A percentile compares a stretch with the other conserved stretches of the same genome.
These are phyloP conservation scores for Caligus rogercresseyi DNA, from an alignment of 1,140 invertebrate species.

Conservation along the genomic window DNA sequence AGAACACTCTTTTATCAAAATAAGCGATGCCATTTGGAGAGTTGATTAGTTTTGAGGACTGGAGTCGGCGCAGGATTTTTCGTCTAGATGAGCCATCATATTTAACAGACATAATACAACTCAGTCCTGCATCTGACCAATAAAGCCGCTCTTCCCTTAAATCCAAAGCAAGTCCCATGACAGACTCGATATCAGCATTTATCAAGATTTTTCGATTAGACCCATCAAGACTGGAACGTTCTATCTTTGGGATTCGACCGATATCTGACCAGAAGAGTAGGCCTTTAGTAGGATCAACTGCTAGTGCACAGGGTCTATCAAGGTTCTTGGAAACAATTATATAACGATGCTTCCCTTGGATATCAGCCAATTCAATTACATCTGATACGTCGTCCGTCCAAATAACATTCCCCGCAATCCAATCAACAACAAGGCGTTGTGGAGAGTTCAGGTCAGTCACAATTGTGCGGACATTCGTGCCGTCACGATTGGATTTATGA, in stretches of 20 bases:
- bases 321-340: constrained; percentile 33
- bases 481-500: constrained; percentile 53
- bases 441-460: constrained; percentile 35
- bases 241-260: constrained; percentile 33
- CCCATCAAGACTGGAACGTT: constrained; percentile 39
- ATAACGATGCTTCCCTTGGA: constrained; percentile 34
- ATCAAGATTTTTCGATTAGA: constrained; percentile 35
- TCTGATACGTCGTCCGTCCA: constrained; percentile 42
- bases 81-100: constrained; percentile 34
- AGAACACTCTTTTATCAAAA: constrained; percentile 21
- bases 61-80: constrained; percentile 22
- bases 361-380: constrained; percentile 37
- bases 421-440: constrained; percentile 33
- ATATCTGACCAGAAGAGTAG: constrained; percentile 44
- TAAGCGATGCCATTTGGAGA: not conserved
- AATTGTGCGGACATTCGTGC: constrained; percentile 43
- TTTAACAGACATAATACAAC: constrained; percentile 32
- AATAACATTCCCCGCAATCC: constrained; percentile 38
- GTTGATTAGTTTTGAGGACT: not conserved
- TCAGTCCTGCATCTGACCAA: constrained; percentile 35
- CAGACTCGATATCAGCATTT: constrained; percentile 32
- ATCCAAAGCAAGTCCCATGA: constrained; percentile 43
- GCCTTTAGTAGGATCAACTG: constrained; percentile 43
- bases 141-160: constrained; percentile 32
- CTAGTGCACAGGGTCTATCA: constrained; percentile 36